A percentile compares a stretch with the other conserved stretches of the same genome.
These are phyloP conservation scores for Eumacrocentrus americanus DNA, from an alignment of 2,888 invertebrate species.

Conservation along the genomic window DNA sequence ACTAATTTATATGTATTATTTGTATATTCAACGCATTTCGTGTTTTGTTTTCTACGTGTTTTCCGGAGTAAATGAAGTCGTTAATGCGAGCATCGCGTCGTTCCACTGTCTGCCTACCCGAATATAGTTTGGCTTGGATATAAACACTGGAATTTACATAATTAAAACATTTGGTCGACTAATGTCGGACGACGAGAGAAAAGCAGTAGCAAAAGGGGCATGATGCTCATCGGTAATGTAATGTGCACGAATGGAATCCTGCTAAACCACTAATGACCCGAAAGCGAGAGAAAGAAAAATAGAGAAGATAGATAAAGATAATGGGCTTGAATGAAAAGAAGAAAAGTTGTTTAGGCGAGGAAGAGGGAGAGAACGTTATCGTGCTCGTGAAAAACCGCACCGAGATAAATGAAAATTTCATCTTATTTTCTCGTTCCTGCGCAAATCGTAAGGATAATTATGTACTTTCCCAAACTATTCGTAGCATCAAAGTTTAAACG, in stretches of 20 bases:
- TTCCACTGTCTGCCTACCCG: neutral
- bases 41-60: neutral
- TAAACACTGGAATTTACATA: conserved; percentile 45
- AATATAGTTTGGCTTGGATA: conserved; percentile 16
- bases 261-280: conserved; percentile 40
- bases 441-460: conserved; percentile 12
- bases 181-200: conserved; percentile 18
- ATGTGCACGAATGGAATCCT: conserved; percentile 40
- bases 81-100: neutral
- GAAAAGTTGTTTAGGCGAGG: conserved; percentile 16
- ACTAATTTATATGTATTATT: no score
- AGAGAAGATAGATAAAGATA: conserved; percentile 34
- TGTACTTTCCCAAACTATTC: neutral
- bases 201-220: conserved; percentile 9
- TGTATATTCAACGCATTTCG: no score
- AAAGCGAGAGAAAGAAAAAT: conserved; percentile 17
- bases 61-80: neutral
- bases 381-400: conserved; percentile 4
- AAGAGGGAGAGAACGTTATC: conserved; percentile 21
- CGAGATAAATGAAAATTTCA: conserved; percentile 25
- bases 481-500: conserved; percentile 5
- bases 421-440: neutral
- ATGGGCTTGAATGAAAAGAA: conserved; percentile 20
- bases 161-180: conserved; percentile 41
- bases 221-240: conserved; percentile 36